A percentile compares a stretch with the other conserved stretches of the same genome.
These are phyloP conservation scores for Danionella cerebrum DNA, from an alignment of 2,113 vertebrate species.

Conservation along the genomic window DNA sequence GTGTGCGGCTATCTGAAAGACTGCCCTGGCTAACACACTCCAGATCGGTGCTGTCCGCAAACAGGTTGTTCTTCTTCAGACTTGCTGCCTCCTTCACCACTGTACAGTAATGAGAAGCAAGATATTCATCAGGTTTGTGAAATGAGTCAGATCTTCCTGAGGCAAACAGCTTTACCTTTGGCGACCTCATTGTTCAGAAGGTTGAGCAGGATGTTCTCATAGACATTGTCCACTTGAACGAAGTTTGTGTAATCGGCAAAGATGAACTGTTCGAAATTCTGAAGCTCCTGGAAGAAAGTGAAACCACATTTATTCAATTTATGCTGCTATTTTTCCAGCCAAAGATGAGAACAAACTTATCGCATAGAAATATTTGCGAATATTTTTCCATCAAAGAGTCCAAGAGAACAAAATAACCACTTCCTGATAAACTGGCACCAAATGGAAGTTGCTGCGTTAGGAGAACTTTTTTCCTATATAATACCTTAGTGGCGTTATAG, in stretches of 20 bases:
- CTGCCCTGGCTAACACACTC: constrained; percentile 73
- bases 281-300: constrained; percentile 63
- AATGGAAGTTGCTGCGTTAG: too few relatives aligned
- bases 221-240: constrained; percentile 78
- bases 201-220: constrained; percentile 74
- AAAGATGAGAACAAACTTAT: too few relatives aligned
- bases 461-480: too few relatives aligned
- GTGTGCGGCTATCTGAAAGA: constrained; percentile 64
- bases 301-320: too few relatives aligned
- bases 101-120: constrained; percentile 33
- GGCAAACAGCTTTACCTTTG: constrained; percentile 62
- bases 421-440: too few relatives aligned
- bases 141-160: too few relatives aligned
- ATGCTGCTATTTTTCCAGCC: too few relatives aligned
- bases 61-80: constrained; percentile 79
- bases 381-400: too few relatives aligned
- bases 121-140: too few relatives aligned
- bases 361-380: too few relatives aligned
- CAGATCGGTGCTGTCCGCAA: constrained; percentile 68
- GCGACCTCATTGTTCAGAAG: constrained; percentile 66
- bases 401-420: too few relatives aligned
- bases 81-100: constrained; percentile 79
- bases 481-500: too few relatives aligned
- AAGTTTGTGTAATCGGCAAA: constrained; percentile 75
- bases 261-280: constrained; percentile 75